Base-by-base conservation (phyloP, 2,888 invertebrate species). In the Folsomia manolachei region DNA sequence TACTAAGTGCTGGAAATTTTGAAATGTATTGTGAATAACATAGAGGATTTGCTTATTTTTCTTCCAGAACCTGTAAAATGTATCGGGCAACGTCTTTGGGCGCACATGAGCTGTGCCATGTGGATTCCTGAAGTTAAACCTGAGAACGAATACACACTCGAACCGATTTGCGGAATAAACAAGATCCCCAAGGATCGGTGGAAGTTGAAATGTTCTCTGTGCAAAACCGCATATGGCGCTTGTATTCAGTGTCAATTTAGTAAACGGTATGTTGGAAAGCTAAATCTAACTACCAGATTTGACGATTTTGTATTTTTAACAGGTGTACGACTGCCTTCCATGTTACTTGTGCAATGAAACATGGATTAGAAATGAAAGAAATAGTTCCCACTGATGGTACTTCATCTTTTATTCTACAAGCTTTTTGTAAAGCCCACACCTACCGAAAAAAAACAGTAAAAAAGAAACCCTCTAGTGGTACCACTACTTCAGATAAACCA, bases 111-210 rank as follows among this genome's bases (percentile, higher is more conserved):
- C n/a, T 71, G 71, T 60, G 56, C 71, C 7, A 19, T 63, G 18
- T 71, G 71, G 71, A 71, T 71, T 60, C 71, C 71, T 1, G 71
- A 64, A 56, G 66, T 71, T 26, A 53, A 60, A 11, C 14, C 64
- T n/a, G 24, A 11, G 1, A 27, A 65, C 19, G 56, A 51, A 60
- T 9, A n/a, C 1, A 53, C 25, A 1, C 52, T 53, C 60, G 60
- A 65, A 14, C 53, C 56, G 18, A 56, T 66, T 4, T 24, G 65
- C 19, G 66, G 61, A 18, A 21, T 71, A 2, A 19, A 21, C 14
- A 66, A 19, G 9, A 66, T 66, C 4, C 65, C 65, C 21, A 56
- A 66, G 23, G 56, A 56, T 14, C 7, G 26, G 14, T 71, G 71
- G 71, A 27, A 39, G 18, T 56, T 71, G 66, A 71, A 65, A 52